These are phyloP conservation scores for Chamaetylas fuelleborni DNA, from an alignment of 2,113 vertebrate species.

Conservation along the genomic window DNA sequence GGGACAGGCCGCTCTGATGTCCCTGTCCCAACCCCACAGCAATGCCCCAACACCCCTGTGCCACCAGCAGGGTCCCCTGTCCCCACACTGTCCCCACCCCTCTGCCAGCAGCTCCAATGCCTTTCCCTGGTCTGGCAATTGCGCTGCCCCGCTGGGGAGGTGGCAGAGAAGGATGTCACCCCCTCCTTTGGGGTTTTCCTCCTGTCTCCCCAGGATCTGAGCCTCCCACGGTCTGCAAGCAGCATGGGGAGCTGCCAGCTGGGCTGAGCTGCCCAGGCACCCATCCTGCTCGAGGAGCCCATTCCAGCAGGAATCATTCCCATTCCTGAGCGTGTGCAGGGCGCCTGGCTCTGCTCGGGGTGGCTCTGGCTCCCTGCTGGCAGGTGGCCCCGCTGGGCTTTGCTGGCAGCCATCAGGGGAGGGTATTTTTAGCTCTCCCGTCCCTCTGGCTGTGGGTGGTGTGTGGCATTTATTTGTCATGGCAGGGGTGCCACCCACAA, in stretches of 20 bases:
- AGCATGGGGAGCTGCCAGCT: neutral
- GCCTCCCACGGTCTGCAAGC: neutral
- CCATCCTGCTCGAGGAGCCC: neutral
- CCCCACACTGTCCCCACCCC: neutral
- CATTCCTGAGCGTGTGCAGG: accelerated
- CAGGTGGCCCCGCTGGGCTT: neutral
- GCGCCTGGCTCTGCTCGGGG: neutral
- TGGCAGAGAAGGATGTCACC: neutral
- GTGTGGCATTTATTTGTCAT: neutral
- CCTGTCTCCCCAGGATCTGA: neutral
- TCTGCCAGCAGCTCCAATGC: neutral
- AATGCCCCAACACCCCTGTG: accelerated
- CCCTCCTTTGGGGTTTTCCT: neutral
- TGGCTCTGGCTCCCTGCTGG: neutral
- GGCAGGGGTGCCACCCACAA: neutral
- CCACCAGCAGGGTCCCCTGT: neutral
- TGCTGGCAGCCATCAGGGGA: neutral
- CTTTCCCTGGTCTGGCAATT: neutral
- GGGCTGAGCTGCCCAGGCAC: neutral
- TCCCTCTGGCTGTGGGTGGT: constrained; percentile 6
- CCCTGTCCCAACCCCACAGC: neutral
- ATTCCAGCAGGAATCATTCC: neutral
- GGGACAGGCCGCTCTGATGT: accelerated
- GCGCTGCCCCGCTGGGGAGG: neutral
- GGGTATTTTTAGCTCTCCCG: constrained; percentile 42